These are phyloP conservation scores for Lymantria monacha DNA, from an alignment of 2,888 invertebrate species.

Conservation along the genomic window DNA sequence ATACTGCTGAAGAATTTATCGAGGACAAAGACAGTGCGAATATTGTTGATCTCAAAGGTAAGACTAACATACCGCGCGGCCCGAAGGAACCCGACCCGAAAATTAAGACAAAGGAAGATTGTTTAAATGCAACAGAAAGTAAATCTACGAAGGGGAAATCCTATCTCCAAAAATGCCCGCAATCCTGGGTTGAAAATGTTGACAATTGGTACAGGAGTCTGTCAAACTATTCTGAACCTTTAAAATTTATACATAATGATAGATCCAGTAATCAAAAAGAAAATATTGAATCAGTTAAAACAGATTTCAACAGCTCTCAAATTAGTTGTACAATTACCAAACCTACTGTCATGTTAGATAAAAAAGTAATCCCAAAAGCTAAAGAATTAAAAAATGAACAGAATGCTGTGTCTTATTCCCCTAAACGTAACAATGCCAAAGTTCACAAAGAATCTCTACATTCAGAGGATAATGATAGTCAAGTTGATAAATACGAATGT, in stretches of 20 bases:
- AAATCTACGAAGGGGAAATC: background rate
- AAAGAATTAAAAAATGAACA: background rate
- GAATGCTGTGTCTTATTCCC: background rate
- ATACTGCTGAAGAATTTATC: background rate
- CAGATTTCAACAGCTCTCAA: background rate
- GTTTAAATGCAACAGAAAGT: background rate
- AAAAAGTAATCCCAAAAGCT: background rate
- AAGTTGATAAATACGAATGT: background rate
- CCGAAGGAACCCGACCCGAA: slow-evolving; percentile 15
- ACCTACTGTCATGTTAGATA: background rate
- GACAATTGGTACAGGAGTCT: slow-evolving; percentile 31
- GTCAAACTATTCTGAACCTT: slow-evolving; percentile 13
- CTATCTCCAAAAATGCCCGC: slow-evolving; percentile 6
- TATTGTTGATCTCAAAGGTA: slow-evolving; percentile 7
- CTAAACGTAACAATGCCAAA: slow-evolving; percentile 2
- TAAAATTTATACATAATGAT: slow-evolving; percentile 2
- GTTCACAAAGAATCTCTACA: slow-evolving; percentile 9
- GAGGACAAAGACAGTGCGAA: slow-evolving; percentile 3
- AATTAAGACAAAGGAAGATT: slow-evolving; percentile 1
- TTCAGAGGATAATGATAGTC: background rate
- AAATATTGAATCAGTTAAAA: background rate
- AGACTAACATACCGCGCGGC: slow-evolving; percentile 38
- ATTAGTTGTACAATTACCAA: background rate
- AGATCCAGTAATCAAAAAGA: slow-evolving; percentile 2
- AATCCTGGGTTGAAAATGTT: slow-evolving; percentile 23